Evolutionary conservation across 2,113 vertebrate species (phyloP).

Genomic region (Poicephalus meyeri): DNA sequence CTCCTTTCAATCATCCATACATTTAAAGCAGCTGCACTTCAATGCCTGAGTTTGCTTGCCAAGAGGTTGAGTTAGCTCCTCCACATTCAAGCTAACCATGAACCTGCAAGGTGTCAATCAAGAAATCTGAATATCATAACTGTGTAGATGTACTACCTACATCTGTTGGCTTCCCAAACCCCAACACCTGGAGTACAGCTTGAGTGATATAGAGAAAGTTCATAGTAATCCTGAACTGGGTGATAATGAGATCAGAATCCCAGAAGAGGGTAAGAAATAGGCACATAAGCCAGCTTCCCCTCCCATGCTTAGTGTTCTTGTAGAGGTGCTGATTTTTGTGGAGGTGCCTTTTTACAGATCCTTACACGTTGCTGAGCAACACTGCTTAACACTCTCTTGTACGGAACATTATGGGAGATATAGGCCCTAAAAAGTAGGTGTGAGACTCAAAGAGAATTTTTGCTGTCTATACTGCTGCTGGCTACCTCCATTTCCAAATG

Average conservation of each 20-base stretch:
- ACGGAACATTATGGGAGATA: background rate
- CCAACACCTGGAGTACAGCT: background rate
- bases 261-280: background rate
- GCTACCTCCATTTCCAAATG: background rate
- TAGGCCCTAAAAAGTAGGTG: background rate
- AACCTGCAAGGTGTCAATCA: background rate
- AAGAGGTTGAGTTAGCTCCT: background rate
- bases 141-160: background rate
- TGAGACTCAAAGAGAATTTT: background rate
- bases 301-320: background rate
- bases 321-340: background rate
- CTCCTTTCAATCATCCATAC: background rate
- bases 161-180: background rate
- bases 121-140: background rate
- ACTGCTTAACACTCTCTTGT: background rate
- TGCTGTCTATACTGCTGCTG: background rate
- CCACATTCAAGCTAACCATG: background rate
- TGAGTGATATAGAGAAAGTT: background rate
- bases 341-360: background rate
- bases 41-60: background rate
- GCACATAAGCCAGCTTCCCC: fast-evolving
- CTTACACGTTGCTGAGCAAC: background rate
- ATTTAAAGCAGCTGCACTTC: background rate
- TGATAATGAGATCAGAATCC: background rate
- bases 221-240: background rate